A percentile compares a stretch with the other conserved stretches of the same genome.
These are phyloP conservation scores for Danio jaintianensis DNA, from an alignment of 2,797 vertebrate species.

Conservation along the genomic window DNA sequence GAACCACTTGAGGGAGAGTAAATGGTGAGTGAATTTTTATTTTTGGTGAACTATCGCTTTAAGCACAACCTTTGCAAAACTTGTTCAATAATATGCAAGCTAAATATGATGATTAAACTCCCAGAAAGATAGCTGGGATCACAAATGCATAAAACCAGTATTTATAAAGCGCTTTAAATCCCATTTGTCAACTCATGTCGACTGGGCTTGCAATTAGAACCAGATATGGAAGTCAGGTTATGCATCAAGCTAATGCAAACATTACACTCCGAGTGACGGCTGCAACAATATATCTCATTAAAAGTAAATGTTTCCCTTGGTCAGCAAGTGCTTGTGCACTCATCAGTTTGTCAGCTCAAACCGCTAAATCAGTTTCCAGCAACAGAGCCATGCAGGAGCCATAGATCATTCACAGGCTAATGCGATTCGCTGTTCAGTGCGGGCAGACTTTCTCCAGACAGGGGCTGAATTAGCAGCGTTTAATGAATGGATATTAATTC, in stretches of 20 bases:
- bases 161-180: constrained; percentile 34
- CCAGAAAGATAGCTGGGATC: not conserved
- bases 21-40: too few relatives aligned
- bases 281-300: constrained; percentile 60
- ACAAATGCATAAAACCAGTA: constrained; percentile 5
- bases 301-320: constrained; percentile 59
- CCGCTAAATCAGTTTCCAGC: constrained; percentile 76
- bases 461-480: constrained; percentile 72
- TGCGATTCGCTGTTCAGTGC: constrained; percentile 72
- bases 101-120: constrained; percentile 7
- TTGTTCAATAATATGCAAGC: not conserved
- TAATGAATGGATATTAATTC: constrained; percentile 82
- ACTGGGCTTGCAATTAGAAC: constrained; percentile 38
- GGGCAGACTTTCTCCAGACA: constrained; percentile 65
- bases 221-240: not conserved
- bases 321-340: constrained; percentile 67
- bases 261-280: constrained; percentile 50
- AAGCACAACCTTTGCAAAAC: not conserved
- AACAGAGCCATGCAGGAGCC: constrained; percentile 62
- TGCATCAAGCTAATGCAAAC: constrained; percentile 45
- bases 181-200: constrained; percentile 42
- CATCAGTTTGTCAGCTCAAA: constrained; percentile 72
- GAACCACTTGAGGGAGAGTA: too few relatives aligned
- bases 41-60: too few relatives aligned
- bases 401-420: constrained; percentile 77